A percentile compares a stretch with the other conserved stretches of the same genome.
Conservation (phyloP, 2,797 vertebrate genomes). For the Poecilia gillii region DNA sequence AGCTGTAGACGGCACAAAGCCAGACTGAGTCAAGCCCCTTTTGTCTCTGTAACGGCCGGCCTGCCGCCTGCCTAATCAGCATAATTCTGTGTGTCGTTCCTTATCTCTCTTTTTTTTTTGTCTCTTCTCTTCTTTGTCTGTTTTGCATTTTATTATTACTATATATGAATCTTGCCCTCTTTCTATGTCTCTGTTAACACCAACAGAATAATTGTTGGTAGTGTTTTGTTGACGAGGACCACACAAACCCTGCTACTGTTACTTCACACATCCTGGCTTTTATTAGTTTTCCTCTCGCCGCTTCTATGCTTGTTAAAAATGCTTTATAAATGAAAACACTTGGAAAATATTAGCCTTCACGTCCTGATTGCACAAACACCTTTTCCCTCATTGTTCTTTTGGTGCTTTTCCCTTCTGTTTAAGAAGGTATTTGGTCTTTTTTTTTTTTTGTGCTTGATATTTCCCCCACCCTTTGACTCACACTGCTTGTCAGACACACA, state of each 20-base stretch:
- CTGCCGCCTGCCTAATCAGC: slow-evolving; percentile 71
- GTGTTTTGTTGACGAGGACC: slow-evolving; percentile 29
- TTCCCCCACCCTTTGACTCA: neutral
- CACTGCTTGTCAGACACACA: slow-evolving; percentile 23
- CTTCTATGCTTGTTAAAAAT: slow-evolving; percentile 66
- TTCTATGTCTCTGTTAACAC: slow-evolving; percentile 22
- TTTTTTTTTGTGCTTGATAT: neutral
- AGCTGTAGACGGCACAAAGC: slow-evolving; percentile 72
- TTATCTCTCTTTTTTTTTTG: slow-evolving; percentile 31
- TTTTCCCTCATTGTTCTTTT: slow-evolving; percentile 10
- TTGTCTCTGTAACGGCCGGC: slow-evolving; percentile 71
- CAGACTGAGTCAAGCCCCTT: slow-evolving; percentile 67
- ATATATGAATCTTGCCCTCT: neutral
- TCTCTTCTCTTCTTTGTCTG: slow-evolving; percentile 9
- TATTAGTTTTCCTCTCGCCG: slow-evolving; percentile 66
- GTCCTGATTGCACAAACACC: slow-evolving; percentile 24
- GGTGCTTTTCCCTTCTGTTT: neutral
- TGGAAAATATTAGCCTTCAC: slow-evolving; percentile 42
- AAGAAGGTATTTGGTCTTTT: neutral
- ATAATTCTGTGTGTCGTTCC: slow-evolving; percentile 50
- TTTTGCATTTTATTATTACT: neutral
- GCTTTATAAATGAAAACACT: slow-evolving; percentile 65
- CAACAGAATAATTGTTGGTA: slow-evolving; percentile 33
- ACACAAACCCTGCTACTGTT: slow-evolving; percentile 64
- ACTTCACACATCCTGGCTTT: slow-evolving; percentile 69